Conservation (phyloP, 2,797 vertebrate genomes). For the Harpagifer antarcticus region DNA sequence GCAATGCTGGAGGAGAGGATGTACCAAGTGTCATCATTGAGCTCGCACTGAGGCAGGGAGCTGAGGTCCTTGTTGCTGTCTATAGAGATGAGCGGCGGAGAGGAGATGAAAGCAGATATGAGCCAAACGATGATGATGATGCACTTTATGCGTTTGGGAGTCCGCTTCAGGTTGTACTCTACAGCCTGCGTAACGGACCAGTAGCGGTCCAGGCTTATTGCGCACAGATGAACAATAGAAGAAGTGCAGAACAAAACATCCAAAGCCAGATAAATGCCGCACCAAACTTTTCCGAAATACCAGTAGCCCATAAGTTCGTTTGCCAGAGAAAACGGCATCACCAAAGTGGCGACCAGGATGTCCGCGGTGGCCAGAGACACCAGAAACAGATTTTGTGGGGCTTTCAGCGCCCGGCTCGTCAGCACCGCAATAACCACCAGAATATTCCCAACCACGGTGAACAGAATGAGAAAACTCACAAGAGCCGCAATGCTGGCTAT, state of each 20-base stretch:
- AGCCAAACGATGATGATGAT: conserved; percentile 92
- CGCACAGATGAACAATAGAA: conserved; percentile 94
- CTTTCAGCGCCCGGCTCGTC: conserved; percentile 91
- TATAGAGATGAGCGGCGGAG: conserved; percentile 90
- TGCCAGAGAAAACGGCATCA: conserved; percentile 95
- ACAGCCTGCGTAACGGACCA: conserved; percentile 96
- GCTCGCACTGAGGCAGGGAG: conserved; percentile 88
- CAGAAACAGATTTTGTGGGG: conserved; percentile 95
- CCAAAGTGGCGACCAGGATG: conserved; percentile 94
- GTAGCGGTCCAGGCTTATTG: conserved; percentile 95
- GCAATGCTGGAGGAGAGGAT: conserved; percentile 93
- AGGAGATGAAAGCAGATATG: conserved; percentile 93
- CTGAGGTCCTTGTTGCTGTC: conserved; percentile 83
- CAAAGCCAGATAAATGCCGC: conserved; percentile 92
- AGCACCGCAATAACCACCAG: conserved; percentile 93
- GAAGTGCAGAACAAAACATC: conserved; percentile 97
- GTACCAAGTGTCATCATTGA: conserved; percentile 96
- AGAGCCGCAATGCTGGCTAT: conserved; percentile 88
- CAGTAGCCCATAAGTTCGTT: conserved; percentile 96
- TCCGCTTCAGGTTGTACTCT: conserved; percentile 93
- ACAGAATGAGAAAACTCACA: conserved; percentile 92
- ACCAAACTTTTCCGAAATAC: conserved; percentile 96
- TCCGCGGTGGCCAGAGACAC: conserved; percentile 95
- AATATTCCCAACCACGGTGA: conserved; percentile 92
- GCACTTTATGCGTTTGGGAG: conserved; percentile 91